A percentile compares a stretch with the other conserved stretches of the same genome.
Conservation (phyloP, 2,113 vertebrate genomes). For the Numenius arquata region DNA sequence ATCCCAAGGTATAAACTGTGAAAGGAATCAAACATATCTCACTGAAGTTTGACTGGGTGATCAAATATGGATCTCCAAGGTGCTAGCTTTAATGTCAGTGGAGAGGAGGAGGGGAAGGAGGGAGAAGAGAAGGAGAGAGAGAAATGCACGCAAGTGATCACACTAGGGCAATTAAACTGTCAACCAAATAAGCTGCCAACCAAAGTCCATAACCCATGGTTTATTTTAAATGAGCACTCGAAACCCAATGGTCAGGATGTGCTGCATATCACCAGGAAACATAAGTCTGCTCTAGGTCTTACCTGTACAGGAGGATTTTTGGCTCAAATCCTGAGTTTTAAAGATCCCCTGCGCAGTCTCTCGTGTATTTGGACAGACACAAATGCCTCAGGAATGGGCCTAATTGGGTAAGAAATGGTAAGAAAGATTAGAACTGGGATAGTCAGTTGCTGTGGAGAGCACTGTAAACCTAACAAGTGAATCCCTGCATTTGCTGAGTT, state of each 20-base stretch:
- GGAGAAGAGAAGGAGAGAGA: background rate
- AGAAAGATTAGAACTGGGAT: background rate
- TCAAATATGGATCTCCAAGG: background rate
- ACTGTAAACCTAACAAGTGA: background rate
- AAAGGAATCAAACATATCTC: background rate
- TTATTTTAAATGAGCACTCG: background rate
- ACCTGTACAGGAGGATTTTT: background rate
- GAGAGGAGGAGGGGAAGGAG: background rate
- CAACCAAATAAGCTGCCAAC: background rate
- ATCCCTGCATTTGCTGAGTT: background rate
- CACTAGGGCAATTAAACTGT: background rate
- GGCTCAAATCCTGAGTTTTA: background rate
- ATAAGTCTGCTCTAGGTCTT: background rate
- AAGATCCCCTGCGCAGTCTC: background rate
- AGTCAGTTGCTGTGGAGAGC: background rate
- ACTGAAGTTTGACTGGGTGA: background rate
- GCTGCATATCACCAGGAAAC: background rate
- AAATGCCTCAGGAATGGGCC: background rate
- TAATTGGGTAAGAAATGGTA: background rate
- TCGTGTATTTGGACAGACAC: background rate
- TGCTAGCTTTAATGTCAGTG: background rate
- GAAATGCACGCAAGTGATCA: fast-evolving
- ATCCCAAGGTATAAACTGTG: background rate
- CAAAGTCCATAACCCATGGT: background rate
- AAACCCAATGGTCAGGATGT: background rate